Base-by-base conservation (phyloP, 2,797 vertebrate genomes). In the Acanthurus leucopareius region DNA sequence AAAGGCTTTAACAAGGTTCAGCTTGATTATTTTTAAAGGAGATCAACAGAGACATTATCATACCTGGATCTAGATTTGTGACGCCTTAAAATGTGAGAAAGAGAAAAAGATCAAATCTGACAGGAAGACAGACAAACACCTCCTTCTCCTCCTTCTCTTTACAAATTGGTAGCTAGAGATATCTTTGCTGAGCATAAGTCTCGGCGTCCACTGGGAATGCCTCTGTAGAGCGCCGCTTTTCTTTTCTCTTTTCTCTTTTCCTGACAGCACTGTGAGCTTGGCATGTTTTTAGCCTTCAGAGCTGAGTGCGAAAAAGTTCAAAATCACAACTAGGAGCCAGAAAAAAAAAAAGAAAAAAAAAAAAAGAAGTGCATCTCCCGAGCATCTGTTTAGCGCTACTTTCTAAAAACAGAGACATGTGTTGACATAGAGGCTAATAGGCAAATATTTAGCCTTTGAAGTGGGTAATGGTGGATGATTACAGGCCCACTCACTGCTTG, bases 141-240 rank as follows among this genome's bases (percentile, higher is more conserved):
- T 66, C 51, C 48, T 81, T 42, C 42, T 66, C 51, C 48, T 81
- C 47, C 80, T 32, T 64, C 69, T 81, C 66, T 80, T 77, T 69
- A 89, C 86, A 89, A 92, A 90, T 86, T 89, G 84, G 81, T 79
- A 85, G 83, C 80, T 44, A 16, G 73, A 87, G 71, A 80, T 70
- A 63, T 84, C 74, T 86, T 72, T 82, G 73, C 76, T 47, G 57
- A 77, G 82, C 45, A 16, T 15, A 51, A 52, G 82, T 62, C 79
- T 68, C 0, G 13, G 53, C n/a, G 84, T 90, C 92, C 91, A 9
- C 79, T 82, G 86, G 89, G 88, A 89, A 76, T 73, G 54, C 68
- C 59, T 87, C 74, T 77, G 85, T 48, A 11, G 70, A 77, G 73
- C 60, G 7, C 28, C 58, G 60, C 70, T 78, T 84, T 68, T 63